These are phyloP conservation scores for Lontra canadensis DNA, from an alignment of 2,113 vertebrate genomes.

Conservation along the genomic window DNA sequence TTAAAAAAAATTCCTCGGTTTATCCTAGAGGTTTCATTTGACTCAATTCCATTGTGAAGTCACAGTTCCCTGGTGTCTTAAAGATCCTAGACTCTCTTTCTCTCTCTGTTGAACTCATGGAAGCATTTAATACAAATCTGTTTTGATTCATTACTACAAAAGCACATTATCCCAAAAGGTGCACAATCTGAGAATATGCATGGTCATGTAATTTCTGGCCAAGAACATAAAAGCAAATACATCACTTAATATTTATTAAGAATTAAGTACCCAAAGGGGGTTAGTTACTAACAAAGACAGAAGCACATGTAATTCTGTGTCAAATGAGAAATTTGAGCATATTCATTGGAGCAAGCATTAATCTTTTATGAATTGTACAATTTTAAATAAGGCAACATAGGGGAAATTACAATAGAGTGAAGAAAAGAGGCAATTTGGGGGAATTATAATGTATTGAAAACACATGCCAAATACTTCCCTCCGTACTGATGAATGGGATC, in stretches of 20 bases:
- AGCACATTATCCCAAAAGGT: slow-evolving; percentile 19
- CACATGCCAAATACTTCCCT: neutral
- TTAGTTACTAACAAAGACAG: slow-evolving; percentile 9
- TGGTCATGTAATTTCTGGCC: slow-evolving; percentile 21
- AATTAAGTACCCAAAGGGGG: slow-evolving; percentile 28
- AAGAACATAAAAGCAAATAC: slow-evolving; percentile 42
- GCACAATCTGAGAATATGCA: neutral
- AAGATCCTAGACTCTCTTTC: slow-evolving; percentile 25
- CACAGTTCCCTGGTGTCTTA: neutral
- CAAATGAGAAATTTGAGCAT: slow-evolving; percentile 31
- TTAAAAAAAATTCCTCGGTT: neutral
- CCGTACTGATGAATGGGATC: neutral
- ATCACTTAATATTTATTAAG: slow-evolving; percentile 52
- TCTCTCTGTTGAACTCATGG: slow-evolving; percentile 43
- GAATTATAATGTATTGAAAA: slow-evolving; percentile 50
- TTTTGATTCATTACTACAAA: slow-evolving; percentile 42
- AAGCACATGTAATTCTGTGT: neutral
- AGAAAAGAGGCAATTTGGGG: neutral
- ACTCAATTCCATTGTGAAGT: neutral
- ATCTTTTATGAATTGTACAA: neutral
- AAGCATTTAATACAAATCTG: slow-evolving; percentile 30
- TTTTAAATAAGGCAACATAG: slow-evolving; percentile 57
- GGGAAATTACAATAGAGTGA: slow-evolving; percentile 16
- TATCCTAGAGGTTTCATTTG: neutral
- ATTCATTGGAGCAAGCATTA: neutral